These are phyloP conservation scores for Noctua fimbriata DNA, from an alignment of 2,888 invertebrate genomes.

Conservation along the genomic window DNA sequence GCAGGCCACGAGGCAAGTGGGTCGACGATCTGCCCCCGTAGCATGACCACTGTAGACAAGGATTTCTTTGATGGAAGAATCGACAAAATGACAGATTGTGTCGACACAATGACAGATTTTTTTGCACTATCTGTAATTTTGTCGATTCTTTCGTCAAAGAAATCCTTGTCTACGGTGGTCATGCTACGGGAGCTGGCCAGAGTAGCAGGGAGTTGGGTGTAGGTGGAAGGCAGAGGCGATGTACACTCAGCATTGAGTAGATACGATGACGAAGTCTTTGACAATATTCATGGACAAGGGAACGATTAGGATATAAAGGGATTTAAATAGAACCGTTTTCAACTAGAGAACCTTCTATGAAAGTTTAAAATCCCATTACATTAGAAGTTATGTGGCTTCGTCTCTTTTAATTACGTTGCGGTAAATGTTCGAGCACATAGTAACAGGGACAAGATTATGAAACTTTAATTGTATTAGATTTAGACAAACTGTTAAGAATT, in stretches of 20 bases:
- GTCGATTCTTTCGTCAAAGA: no score
- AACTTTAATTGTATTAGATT: neutral
- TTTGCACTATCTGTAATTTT: no score
- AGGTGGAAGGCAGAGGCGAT: neutral
- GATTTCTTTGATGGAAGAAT: no score
- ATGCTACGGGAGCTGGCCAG: no score
- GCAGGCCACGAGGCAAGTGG: neutral
- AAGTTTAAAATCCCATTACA: constrained; percentile 54
- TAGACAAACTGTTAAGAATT: neutral
- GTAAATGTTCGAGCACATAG: neutral
- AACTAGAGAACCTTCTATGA: constrained; percentile 13
- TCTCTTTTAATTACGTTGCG: constrained; percentile 48
- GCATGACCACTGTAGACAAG: no score
- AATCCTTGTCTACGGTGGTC: no score
- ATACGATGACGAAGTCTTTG: neutral
- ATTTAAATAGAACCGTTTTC: neutral
- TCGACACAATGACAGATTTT: no score
- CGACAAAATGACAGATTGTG: no score
- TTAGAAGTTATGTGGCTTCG: constrained; percentile 52
- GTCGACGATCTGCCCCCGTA: no score
- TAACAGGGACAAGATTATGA: neutral
- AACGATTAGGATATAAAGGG: neutral
- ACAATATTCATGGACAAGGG: neutral
- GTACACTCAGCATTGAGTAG: neutral
- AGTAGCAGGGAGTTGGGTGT: neutral